Conservation (phyloP, 2,113 vertebrate genomes). For the Rhinopomastus cyanomelas region DNA sequence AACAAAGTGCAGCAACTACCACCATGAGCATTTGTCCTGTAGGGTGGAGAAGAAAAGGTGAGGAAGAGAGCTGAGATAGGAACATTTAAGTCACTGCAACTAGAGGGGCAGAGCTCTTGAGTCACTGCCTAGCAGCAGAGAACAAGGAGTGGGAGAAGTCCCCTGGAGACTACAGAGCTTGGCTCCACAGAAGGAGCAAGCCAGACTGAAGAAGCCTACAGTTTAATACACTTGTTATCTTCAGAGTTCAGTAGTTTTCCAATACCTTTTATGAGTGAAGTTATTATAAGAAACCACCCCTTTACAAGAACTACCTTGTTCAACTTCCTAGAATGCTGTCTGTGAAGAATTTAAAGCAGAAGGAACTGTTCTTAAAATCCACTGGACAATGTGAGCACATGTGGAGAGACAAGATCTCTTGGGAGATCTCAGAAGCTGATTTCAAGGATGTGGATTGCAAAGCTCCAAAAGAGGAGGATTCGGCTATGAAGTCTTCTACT, state of each 20-base stretch:
- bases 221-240: background rate
- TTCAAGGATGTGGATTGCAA: background rate
- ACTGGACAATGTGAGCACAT: background rate
- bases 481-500: background rate
- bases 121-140: background rate
- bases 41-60: background rate
- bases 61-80: background rate
- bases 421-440: background rate
- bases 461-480: background rate
- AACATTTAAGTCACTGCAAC: constrained; percentile 3
- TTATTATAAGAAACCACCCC: background rate
- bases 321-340: background rate
- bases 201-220: background rate
- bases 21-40: background rate
- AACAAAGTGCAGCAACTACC: background rate
- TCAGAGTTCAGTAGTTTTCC: background rate
- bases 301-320: background rate
- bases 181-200: background rate
- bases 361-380: background rate
- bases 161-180: background rate
- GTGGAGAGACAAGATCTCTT: background rate
- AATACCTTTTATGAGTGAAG: background rate
- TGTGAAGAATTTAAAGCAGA: background rate
- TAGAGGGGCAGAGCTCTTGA: background rate
- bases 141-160: constrained; percentile 23